A percentile compares a stretch with the other conserved stretches of the same genome.
Conservation (phyloP, 64 coral and sea anemone species). For the Acropora yongei region DNA sequence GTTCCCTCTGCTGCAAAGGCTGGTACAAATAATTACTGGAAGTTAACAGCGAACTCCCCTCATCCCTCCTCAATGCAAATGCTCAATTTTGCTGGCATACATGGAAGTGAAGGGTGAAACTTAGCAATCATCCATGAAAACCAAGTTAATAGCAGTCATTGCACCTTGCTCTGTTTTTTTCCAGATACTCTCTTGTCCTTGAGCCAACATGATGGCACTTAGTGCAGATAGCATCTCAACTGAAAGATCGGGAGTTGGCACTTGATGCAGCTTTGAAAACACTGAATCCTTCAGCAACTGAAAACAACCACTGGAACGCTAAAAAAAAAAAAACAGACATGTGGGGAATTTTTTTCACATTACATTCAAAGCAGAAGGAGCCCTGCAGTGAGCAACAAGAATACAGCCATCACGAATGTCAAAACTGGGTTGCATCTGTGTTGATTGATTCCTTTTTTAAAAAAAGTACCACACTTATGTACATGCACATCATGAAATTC, state of each 20-base stretch:
- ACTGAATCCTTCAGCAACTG: conserved; percentile 86
- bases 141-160: neutral
- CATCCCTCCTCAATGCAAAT: too few species aligned
- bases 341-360: neutral
- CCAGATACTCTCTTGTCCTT: conserved; percentile 97
- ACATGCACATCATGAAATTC: neutral
- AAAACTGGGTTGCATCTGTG: too few species aligned
- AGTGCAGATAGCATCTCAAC: conserved; percentile 85
- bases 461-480: too few species aligned
- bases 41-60: too few species aligned
- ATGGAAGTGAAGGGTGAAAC: too few species aligned
- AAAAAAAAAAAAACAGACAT: neutral
- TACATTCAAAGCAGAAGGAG: neutral
- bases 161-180: conserved; percentile 93
- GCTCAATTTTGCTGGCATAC: too few species aligned
- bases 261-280: conserved; percentile 87
- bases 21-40: too few species aligned
- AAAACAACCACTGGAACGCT: conserved; percentile 89
- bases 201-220: conserved; percentile 86
- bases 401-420: too few species aligned
- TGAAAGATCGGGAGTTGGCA: conserved; percentile 93
- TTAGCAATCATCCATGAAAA: neutral
- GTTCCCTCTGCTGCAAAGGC: too few species aligned
- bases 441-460: too few species aligned
- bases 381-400: too few species aligned